Conservation (phyloP, 2,888 invertebrate genomes). For the Melipona bicolor region DNA sequence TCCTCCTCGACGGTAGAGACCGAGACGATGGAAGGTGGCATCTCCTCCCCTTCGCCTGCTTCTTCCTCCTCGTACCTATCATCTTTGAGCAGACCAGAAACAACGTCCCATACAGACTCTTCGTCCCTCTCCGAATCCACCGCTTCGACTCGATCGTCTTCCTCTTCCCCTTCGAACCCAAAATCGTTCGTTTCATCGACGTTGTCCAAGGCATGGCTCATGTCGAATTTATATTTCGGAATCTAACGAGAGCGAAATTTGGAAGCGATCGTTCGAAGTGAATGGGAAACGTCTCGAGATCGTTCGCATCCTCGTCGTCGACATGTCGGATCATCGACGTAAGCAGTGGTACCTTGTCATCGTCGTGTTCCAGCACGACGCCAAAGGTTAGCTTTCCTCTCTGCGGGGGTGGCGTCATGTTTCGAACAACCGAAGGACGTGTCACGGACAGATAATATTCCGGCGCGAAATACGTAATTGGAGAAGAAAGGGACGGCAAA, state of each 20-base stretch:
- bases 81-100: constrained; percentile 5
- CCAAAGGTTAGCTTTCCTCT: neutral
- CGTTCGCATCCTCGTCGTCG: neutral
- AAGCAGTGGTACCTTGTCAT: neutral
- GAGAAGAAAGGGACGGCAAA: constrained; percentile 16
- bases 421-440: neutral
- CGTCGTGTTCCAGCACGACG: too few species aligned
- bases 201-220: neutral
- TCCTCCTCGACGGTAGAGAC: constrained; percentile 60
- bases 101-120: constrained; percentile 20
- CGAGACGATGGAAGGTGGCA: constrained; percentile 46
- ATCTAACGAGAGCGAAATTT: neutral
- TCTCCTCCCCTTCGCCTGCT: constrained; percentile 40
- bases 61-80: constrained; percentile 33
- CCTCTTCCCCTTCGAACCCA: constrained; percentile 1
- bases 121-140: neutral
- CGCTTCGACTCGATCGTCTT: constrained; percentile 22
- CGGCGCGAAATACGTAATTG: neutral
- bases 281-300: neutral
- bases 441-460: neutral
- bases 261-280: neutral
- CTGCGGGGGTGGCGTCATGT: constrained; percentile 4
- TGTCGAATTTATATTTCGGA: neutral
- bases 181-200: constrained; percentile 30
- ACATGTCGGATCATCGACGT: too few species aligned